Conservation (phyloP, 2,888 invertebrate species). For the Drosophila diplacantha region DNA sequence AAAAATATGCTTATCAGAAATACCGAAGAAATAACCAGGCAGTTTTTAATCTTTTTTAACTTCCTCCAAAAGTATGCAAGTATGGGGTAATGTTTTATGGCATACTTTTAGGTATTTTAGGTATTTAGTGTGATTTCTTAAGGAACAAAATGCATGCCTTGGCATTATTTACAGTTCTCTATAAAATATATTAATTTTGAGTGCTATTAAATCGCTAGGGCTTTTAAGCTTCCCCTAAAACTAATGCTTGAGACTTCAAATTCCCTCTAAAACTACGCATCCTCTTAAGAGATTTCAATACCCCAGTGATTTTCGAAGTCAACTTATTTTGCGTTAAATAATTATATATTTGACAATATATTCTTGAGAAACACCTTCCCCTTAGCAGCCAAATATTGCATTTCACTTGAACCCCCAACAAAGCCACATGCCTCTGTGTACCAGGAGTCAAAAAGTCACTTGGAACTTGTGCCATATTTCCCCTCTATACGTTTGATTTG, state of each 20-base stretch:
- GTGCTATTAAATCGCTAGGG: too few species aligned
- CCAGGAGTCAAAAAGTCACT: slow-evolving; percentile 14
- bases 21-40: too few species aligned
- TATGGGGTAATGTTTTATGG: too few species aligned
- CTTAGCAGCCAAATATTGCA: background rate
- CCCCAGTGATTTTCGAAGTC: background rate
- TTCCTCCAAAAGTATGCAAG: too few species aligned
- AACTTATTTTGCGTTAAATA: background rate
- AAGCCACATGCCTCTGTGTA: background rate
- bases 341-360: background rate
- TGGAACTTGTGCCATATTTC: slow-evolving; percentile 12
- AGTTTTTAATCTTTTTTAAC: too few species aligned
- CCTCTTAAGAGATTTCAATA: background rate
- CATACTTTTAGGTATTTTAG: too few species aligned
- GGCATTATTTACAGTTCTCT: too few species aligned
- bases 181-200: too few species aligned
- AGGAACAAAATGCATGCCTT: too few species aligned
- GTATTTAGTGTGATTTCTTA: too few species aligned
- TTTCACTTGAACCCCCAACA: background rate
- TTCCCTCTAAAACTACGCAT: too few species aligned
- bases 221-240: background rate
- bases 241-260: background rate
- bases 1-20: background rate
- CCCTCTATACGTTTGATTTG: slow-evolving; percentile 30
- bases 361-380: background rate